These are phyloP conservation scores for Micrasema minimum DNA, from an alignment of 1,140 invertebrate genomes.

Conservation along the genomic window DNA sequence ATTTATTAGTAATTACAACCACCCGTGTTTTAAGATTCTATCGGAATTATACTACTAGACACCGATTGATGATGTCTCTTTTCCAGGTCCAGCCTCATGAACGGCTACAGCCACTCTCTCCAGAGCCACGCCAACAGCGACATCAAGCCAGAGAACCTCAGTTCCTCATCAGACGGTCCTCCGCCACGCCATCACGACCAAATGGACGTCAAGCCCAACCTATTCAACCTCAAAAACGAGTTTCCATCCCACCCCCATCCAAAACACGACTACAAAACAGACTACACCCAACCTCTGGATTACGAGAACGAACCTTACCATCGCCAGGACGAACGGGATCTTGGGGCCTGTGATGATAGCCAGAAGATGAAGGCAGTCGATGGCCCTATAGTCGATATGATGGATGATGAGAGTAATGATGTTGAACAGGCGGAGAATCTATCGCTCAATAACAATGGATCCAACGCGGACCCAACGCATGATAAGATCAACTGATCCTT, in stretches of 20 bases:
- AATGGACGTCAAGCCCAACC: constrained; percentile 64
- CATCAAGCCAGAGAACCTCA: constrained; percentile 65
- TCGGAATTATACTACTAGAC: too few species aligned
- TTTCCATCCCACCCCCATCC: constrained; percentile 60
- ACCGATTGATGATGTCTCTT: too few species aligned
- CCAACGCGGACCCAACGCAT: constrained; percentile 42
- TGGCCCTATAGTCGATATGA: constrained; percentile 47
- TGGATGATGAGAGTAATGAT: constrained; percentile 50
- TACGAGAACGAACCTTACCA: constrained; percentile 43
- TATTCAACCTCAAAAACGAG: constrained; percentile 65
- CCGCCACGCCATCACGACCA: constrained; percentile 49
- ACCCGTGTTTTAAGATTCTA: too few species aligned
- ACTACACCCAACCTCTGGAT: constrained; percentile 55
- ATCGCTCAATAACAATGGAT: constrained; percentile 61
- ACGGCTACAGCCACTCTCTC: constrained; percentile 59
- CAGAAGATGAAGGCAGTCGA: constrained; percentile 23
- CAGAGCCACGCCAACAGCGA: constrained; percentile 63
- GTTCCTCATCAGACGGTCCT: constrained; percentile 50
- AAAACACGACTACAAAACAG: constrained; percentile 46
- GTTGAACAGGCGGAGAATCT: constrained; percentile 61
- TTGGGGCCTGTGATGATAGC: constrained; percentile 44
- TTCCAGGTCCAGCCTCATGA: constrained; percentile 62
- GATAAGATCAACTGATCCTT: constrained; percentile 48
- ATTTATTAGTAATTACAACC: too few species aligned
- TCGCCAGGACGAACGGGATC: constrained; percentile 28